Percentiles rank a stretch among this genome's conserved stretches.
Conservation (phyloP, 2,888 invertebrate genomes). For the Stomorhina lunata region DNA sequence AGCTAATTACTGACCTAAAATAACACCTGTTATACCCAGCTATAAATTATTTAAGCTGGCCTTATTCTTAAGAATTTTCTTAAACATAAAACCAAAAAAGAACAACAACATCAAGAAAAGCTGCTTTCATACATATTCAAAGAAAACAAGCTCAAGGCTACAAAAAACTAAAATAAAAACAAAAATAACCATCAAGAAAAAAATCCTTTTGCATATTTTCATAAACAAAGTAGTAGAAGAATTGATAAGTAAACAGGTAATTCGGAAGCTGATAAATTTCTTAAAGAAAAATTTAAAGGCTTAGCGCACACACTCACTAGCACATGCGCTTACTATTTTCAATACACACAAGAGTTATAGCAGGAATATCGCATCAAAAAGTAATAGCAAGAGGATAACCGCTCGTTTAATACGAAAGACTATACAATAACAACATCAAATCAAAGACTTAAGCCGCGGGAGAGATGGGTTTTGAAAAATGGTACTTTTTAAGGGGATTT, state of each 20-base stretch:
- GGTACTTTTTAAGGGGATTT: no score
- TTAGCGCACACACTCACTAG: conserved; percentile 22
- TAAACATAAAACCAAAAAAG: conserved; percentile 13
- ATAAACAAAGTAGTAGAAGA: conserved; percentile 32
- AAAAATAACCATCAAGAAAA: neutral
- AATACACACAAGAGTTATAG: neutral
- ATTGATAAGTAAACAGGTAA: conserved; percentile 71
- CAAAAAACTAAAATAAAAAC: neutral
- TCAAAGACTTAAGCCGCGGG: no score
- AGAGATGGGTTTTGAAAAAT: no score
- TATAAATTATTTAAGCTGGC: conserved; percentile 8
- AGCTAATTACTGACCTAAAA: conserved; percentile 48
- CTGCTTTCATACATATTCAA: conserved; percentile 21
- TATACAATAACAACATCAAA: no score
- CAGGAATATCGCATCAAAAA: neutral
- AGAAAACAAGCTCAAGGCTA: conserved; percentile 57
- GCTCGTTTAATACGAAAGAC: neutral
- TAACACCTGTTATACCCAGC: conserved; percentile 58
- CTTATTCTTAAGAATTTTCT: conserved; percentile 51
- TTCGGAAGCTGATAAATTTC: conserved; percentile 77
- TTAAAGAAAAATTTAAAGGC: conserved; percentile 53
- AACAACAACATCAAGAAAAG: neutral
- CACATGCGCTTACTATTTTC: neutral
- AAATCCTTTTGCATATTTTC: conserved; percentile 32
- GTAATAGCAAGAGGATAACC: neutral